These are phyloP conservation scores for Pachycephus smyrnensis DNA, from an alignment of 2,888 invertebrate genomes.

Conservation along the genomic window DNA sequence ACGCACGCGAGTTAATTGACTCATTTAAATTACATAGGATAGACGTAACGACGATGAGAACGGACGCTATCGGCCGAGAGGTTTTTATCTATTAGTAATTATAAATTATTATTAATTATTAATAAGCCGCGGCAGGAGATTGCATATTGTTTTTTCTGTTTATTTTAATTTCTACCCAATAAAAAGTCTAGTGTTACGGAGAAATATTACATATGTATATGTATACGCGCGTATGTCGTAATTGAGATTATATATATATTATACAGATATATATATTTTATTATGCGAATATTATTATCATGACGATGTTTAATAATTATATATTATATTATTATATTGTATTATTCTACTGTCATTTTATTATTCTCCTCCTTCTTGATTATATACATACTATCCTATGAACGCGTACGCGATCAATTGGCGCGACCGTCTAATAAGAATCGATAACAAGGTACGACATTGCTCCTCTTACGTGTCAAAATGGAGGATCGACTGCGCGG, in stretches of 20 bases:
- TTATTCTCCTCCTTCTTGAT: not conserved
- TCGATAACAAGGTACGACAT: not conserved
- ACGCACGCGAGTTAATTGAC: not conserved
- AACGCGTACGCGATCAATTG: not conserved
- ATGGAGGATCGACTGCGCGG: not conserved
- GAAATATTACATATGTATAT: constrained; percentile 33
- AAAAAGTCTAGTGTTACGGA: constrained; percentile 23
- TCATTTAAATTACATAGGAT: not conserved
- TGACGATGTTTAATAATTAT: constrained; percentile 1
- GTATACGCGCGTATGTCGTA: constrained; percentile 23
- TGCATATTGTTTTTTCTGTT: constrained; percentile 13
- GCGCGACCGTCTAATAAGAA: not conserved
- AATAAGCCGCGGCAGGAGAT: constrained; percentile 21
- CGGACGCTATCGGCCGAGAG: not conserved
- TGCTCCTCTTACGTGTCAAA: too few species aligned
- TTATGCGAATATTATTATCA: constrained; percentile 28
- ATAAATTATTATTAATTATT: constrained; percentile 31
- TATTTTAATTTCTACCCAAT: constrained; percentile 22
- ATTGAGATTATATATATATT: constrained; percentile 30
- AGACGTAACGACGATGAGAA: not conserved
- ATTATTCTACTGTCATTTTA: not conserved
- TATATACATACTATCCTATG: not conserved
- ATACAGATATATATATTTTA: constrained; percentile 31
- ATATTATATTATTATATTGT: not conserved
- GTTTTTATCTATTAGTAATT: too few species aligned